Evolutionary conservation across 1,140 invertebrate genomes (phyloP).

Genomic region (Drosophila ercepeae): DNA sequence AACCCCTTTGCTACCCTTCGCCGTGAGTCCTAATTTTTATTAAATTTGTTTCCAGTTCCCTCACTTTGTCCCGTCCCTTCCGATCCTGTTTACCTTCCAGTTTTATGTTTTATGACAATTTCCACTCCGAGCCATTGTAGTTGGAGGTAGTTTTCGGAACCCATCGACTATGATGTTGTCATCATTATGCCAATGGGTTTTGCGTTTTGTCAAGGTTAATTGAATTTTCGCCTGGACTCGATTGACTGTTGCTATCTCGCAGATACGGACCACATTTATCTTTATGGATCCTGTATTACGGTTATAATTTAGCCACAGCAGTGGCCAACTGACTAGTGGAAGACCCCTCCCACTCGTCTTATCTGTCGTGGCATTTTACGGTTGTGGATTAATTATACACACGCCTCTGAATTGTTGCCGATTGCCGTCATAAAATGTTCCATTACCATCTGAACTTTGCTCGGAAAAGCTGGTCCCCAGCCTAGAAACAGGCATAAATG

Average conservation of each 20-base stretch:
- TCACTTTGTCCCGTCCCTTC: conserved; percentile 21
- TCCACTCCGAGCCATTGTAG: conserved; percentile 68
- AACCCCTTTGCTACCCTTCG: conserved; percentile 51
- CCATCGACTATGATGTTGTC: conserved; percentile 55
- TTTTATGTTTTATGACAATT: conserved; percentile 69
- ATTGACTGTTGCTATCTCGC: conserved; percentile 49
- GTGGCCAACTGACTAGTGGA: conserved; percentile 25
- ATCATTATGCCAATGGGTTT: conserved; percentile 55
- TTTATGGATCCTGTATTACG: conserved; percentile 64
- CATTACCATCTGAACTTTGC: conserved; percentile 43
- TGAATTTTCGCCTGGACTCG: conserved; percentile 74
- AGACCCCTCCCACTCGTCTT: conserved; percentile 12
- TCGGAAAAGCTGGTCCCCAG: neutral
- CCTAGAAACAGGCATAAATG: conserved; percentile 11
- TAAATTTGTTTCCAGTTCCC: conserved; percentile 80
- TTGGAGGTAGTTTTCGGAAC: conserved; percentile 41
- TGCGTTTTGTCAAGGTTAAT: conserved; percentile 64
- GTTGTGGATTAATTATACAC: conserved; percentile 49
- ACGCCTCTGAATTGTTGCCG: conserved; percentile 50
- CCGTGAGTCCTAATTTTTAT: conserved; percentile 64
- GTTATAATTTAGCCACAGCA: conserved; percentile 60
- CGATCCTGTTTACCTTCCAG: conserved; percentile 11
- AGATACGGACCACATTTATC: conserved; percentile 56
- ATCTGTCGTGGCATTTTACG: conserved; percentile 13
- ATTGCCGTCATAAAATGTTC: conserved; percentile 56